phyloP scores from a whole-genome alignment of 2,797 vertebrate species.

The Micropoecilia bifurca region DNA sequence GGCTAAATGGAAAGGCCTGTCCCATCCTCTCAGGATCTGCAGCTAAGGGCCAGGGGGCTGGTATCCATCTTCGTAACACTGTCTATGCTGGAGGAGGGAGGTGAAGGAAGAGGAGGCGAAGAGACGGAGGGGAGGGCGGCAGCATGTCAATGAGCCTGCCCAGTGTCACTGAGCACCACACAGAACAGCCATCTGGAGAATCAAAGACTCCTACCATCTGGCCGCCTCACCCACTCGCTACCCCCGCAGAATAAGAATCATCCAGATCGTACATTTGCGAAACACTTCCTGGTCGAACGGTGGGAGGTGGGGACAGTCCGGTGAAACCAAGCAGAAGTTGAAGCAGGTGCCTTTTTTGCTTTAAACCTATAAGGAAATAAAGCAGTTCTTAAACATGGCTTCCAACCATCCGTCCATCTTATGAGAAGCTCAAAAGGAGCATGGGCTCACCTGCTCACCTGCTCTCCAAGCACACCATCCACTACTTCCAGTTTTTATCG shows the following conservation, averaged over 20 bases:
- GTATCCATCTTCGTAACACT: constrained; percentile 79
- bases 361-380: neutral
- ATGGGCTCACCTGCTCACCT: constrained; percentile 12
- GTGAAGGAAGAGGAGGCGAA: constrained; percentile 75
- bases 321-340: constrained; percentile 39
- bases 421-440: constrained; percentile 27
- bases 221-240: constrained; percentile 84
- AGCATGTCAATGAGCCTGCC: constrained; percentile 87
- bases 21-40: constrained; percentile 74
- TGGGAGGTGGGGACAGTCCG: constrained; percentile 46
- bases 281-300: constrained; percentile 63
- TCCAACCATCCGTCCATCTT: constrained; percentile 19
- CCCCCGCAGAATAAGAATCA: constrained; percentile 82
- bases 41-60: constrained; percentile 68
- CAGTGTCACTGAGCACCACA: constrained; percentile 86
- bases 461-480: constrained; percentile 16
- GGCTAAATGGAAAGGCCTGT: constrained; percentile 68
- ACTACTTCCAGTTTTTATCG: constrained; percentile 27
- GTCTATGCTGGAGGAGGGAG: constrained; percentile 73
- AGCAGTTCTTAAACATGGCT: neutral
- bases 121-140: constrained; percentile 79
- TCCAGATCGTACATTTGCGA: constrained; percentile 70
- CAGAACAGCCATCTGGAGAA: constrained; percentile 88
- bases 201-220: constrained; percentile 87
- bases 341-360: constrained; percentile 6